Evolutionary conservation across 53 echinoderm and acorn worm species (phyloP), one percentile per base, ranked within the genome.

Genomic region (Holothuria scabra): DNA sequence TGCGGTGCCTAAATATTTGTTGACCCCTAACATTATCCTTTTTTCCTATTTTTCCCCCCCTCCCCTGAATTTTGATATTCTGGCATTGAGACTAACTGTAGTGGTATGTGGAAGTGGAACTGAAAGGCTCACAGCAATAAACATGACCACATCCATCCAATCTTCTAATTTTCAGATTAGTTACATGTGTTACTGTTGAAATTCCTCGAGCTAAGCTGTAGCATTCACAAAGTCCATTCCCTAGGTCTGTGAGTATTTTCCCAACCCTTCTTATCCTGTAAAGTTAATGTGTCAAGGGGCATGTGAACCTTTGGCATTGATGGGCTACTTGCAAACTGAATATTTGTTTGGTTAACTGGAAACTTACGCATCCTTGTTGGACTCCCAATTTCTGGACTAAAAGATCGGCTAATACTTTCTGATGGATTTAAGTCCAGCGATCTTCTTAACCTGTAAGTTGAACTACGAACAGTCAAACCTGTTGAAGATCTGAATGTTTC

Each of bases 301-400:
- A 93, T 90, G 56, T 96, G 92, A 12, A 89, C 61, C 60, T 93
- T 96, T 0, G 96, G 93, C 49, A 96, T 90, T 5, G 96, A 83
- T 8, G 96, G 93, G 12, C 90, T 88, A 31, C 90, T 94, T 48
- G 94, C 92, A 59, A 93, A 96, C 2, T 82, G 90, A 8, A 87
- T 76, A 41, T 93, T 93, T 1, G 90, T 66, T 10, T 84, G 71
- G 5, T 83, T 83, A 5, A 86, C 88, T 57, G 80, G 80, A 23
- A 85, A 91, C 65, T 66, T 62, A 25, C 87, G 62, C 33, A 94
- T 49, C 7, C 86, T 79, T 12, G 94, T 91, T 1, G 84, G 76
- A 23, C 94, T 61, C 4, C 93, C 87, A 10, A 85, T 71, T 52
- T 80, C 82, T 20, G 84, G 81, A 58, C 81, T 85, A 65, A 89